A percentile compares a stretch with the other conserved stretches of the same genome.
These are phyloP conservation scores for Lucifuga dentata DNA, from an alignment of 2,113 vertebrate species.

Conservation along the genomic window DNA sequence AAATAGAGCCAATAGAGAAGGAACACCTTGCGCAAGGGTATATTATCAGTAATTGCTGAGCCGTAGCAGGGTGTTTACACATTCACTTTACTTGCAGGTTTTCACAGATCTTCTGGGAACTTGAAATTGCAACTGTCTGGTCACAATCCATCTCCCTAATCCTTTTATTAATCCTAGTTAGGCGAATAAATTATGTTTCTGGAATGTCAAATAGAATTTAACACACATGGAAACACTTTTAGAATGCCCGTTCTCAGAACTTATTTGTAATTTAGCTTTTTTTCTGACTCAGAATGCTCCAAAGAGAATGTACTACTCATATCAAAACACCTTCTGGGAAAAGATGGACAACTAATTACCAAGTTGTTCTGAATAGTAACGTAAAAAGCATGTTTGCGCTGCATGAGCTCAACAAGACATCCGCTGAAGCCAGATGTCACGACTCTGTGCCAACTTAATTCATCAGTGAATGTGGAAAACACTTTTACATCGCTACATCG, in stretches of 20 bases:
- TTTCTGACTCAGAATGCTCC: slow-evolving; percentile 15
- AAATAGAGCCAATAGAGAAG: slow-evolving; percentile 27
- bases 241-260: background rate
- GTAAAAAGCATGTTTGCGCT: slow-evolving; percentile 9
- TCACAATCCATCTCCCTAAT: slow-evolving; percentile 46
- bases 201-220: slow-evolving; percentile 38
- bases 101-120: slow-evolving; percentile 40
- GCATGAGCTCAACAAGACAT: slow-evolving; percentile 41
- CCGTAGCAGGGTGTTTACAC: slow-evolving; percentile 48
- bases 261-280: background rate
- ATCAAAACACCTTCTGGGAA: slow-evolving; percentile 18
- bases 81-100: slow-evolving; percentile 54
- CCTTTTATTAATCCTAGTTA: slow-evolving; percentile 24
- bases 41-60: slow-evolving; percentile 53
- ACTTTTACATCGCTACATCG: slow-evolving; percentile 6
- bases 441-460: slow-evolving; percentile 30
- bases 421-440: slow-evolving; percentile 47
- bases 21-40: slow-evolving; percentile 61
- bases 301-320: slow-evolving; percentile 1
- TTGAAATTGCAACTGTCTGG: slow-evolving; percentile 34
- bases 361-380: slow-evolving; percentile 17
- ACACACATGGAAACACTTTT: slow-evolving; percentile 7
- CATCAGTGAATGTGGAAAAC: slow-evolving; percentile 46
- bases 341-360: slow-evolving; percentile 18
- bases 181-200: slow-evolving; percentile 37